A percentile compares a stretch with the other conserved stretches of the same genome.
phyloP scores from a whole-genome alignment of 2,797 vertebrate genomes.

The Falco columbarius region DNA sequence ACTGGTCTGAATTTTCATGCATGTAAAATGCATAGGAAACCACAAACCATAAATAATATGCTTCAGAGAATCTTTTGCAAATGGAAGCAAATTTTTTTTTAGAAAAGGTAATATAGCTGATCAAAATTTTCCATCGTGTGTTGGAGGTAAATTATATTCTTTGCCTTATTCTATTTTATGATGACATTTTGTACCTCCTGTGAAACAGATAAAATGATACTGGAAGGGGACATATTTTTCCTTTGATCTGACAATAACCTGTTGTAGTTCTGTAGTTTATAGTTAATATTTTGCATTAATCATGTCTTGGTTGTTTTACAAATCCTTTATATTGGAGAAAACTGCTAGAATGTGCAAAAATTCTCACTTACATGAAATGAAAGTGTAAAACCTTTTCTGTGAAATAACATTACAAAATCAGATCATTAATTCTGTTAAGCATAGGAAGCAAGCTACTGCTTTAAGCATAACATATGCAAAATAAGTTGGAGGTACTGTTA shows the following conservation, averaged over 20 bases:
- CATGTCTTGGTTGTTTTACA: not conserved
- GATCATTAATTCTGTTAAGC: constrained; percentile 57
- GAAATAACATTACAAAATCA: constrained; percentile 54
- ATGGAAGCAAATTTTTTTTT: not conserved
- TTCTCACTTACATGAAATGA: not conserved
- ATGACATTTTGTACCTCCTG: not conserved
- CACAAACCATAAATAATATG: not conserved
- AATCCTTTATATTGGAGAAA: not conserved
- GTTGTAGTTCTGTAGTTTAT: not conserved
- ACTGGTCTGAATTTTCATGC: not conserved
- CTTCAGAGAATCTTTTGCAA: not conserved
- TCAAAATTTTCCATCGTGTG: not conserved
- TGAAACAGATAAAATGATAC: not conserved
- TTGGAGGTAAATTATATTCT: not conserved
- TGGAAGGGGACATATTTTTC: not conserved
- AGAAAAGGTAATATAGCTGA: not conserved
- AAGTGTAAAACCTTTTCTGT: constrained; percentile 38
- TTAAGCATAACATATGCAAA: constrained; percentile 34
- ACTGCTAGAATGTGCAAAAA: not conserved
- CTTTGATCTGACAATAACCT: not conserved
- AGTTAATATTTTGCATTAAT: not conserved
- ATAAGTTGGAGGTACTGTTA: constrained; percentile 27
- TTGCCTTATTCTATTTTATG: not conserved
- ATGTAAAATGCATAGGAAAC: not conserved
- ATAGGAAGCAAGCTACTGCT: constrained; percentile 41